Percentiles rank a stretch among this genome's conserved stretches.
phyloP scores from a whole-genome alignment of 2,797 vertebrate genomes.

The Leptodactylus fallax region DNA sequence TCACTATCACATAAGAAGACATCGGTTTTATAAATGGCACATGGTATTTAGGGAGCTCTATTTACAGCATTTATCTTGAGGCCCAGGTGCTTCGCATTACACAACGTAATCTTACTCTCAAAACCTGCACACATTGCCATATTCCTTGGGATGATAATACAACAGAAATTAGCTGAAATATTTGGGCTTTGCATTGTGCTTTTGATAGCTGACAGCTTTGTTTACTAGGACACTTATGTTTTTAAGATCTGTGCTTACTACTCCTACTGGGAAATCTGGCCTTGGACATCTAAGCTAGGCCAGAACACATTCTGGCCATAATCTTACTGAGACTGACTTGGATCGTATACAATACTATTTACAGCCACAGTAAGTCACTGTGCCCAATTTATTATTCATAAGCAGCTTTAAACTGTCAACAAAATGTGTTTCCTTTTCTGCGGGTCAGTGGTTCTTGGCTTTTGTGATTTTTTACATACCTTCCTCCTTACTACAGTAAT shows the following conservation, averaged over 20 bases:
- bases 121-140: background rate
- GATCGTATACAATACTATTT: conserved; percentile 22
- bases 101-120: background rate
- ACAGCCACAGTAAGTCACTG: background rate
- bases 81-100: background rate
- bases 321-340: conserved; percentile 14
- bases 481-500: background rate
- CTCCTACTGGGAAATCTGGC: conserved; percentile 7
- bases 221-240: background rate
- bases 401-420: conserved; percentile 6
- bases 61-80: background rate
- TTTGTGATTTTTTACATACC: background rate
- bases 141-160: background rate
- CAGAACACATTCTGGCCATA: conserved; percentile 13
- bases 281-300: background rate
- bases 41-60: background rate
- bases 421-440: conserved; percentile 7
- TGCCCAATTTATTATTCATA: conserved; percentile 1
- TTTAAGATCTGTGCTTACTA: background rate
- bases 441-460: conserved; percentile 17
- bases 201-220: background rate
- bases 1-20: background rate
- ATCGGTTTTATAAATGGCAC: background rate
- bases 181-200: background rate
- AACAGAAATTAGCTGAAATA: background rate